These are phyloP conservation scores for Ptiloglossa arizonensis DNA, from an alignment of 1,140 invertebrate species.

Conservation along the genomic window DNA sequence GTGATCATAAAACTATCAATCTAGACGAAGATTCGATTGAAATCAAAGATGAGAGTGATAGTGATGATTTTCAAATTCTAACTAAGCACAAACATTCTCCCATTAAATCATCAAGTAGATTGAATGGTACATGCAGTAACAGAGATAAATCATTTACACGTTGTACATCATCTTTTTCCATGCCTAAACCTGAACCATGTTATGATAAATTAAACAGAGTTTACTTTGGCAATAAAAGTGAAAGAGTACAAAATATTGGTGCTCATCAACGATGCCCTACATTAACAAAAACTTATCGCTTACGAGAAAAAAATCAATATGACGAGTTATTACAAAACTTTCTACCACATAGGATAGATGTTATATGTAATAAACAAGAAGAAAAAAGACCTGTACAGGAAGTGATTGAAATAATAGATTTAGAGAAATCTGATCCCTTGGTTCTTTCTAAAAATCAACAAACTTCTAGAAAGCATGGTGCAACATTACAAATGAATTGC, in stretches of 20 bases:
- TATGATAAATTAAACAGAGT: conserved; percentile 40
- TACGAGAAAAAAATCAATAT: conserved; percentile 75
- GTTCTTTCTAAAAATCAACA: neutral
- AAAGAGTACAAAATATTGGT: conserved; percentile 6
- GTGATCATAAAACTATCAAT: conserved; percentile 29
- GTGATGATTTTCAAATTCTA: conserved; percentile 49
- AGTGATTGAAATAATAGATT: conserved; percentile 67
- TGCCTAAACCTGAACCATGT: conserved; percentile 25
- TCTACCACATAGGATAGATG: conserved; percentile 57
- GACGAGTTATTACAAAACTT: conserved; percentile 72
- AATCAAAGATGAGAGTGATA: conserved; percentile 56
- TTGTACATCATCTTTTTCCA: neutral
- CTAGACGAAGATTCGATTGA: conserved; percentile 37
- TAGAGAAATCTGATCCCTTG: conserved; percentile 58
- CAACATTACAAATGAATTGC: neutral
- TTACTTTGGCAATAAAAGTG: conserved; percentile 21
- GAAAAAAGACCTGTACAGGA: conserved; percentile 42
- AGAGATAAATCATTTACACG: conserved; percentile 41
- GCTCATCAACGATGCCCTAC: conserved; percentile 50
- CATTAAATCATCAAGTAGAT: conserved; percentile 18
- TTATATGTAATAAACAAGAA: conserved; percentile 50
- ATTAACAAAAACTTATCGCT: conserved; percentile 60
- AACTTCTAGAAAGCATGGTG: conserved; percentile 1
- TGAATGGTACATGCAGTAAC: conserved; percentile 47
- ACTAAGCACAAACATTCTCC: conserved; percentile 37